phyloP scores from a whole-genome alignment of 1,140 invertebrate genomes.

The Phocides pigmalion region DNA sequence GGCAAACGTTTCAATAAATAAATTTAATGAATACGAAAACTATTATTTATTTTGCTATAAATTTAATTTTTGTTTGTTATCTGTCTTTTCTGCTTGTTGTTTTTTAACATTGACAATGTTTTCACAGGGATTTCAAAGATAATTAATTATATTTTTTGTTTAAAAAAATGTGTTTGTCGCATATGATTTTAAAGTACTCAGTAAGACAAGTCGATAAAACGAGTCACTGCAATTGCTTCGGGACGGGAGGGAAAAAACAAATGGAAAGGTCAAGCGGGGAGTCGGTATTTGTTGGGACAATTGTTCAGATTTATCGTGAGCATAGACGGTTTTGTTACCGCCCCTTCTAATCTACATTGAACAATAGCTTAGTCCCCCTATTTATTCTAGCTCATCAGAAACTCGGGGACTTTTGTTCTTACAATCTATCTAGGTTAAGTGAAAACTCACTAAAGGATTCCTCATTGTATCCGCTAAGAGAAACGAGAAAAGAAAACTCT shows the following conservation, averaged over 20 bases:
- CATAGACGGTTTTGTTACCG: slow-evolving; percentile 38
- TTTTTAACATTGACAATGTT: too few relatives aligned
- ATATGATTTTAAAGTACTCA: background rate
- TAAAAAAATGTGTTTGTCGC: too few relatives aligned
- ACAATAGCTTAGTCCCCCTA: slow-evolving; percentile 27
- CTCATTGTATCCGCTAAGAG: slow-evolving; percentile 2
- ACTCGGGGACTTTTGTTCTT: slow-evolving; percentile 26
- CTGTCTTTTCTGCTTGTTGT: too few relatives aligned
- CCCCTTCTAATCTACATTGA: slow-evolving; percentile 37
- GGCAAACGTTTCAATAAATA: too few relatives aligned
- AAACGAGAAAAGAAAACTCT: background rate
- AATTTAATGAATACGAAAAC: too few relatives aligned
- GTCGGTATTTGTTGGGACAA: slow-evolving; percentile 41
- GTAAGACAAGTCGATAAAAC: slow-evolving; percentile 22
- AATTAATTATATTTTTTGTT: too few relatives aligned
- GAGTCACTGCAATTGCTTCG: slow-evolving; percentile 36
- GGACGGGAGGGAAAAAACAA: slow-evolving; percentile 35
- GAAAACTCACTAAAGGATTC: slow-evolving; percentile 20
- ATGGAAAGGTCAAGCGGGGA: slow-evolving; percentile 33
- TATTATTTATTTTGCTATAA: too few relatives aligned
- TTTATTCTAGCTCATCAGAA: slow-evolving; percentile 34
- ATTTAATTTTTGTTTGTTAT: too few relatives aligned
- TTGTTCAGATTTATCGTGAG: slow-evolving; percentile 41
- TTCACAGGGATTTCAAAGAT: too few relatives aligned
- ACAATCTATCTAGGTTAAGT: slow-evolving; percentile 22